Evolutionary conservation across 2,888 invertebrate genomes (phyloP), one percentile per base, ranked within the genome.

Genomic region (Leucoma salicis): DNA sequence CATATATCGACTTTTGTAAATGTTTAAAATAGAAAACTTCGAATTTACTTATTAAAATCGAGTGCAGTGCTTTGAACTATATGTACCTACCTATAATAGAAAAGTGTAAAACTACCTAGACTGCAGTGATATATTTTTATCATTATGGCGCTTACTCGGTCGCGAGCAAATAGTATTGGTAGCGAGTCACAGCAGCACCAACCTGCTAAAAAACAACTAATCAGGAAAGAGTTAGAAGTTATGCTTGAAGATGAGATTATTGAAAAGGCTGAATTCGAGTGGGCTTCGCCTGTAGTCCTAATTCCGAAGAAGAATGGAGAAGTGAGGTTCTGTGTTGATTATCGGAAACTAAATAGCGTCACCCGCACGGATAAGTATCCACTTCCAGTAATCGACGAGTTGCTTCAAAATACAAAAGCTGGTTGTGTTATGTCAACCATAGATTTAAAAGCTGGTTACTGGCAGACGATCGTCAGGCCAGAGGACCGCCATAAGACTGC

Each of bases 121-220:
- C n/a, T n/a, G n/a, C n/a, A n/a, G n/a, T n/a, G n/a, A n/a, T n/a
- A n/a, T n/a, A n/a, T n/a, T n/a, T n/a, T n/a, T n/a, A n/a, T n/a
- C n/a, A n/a, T n/a, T n/a, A n/a, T n/a, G n/a, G n/a, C n/a, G n/a
- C n/a, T n/a, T n/a, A n/a, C n/a, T n/a, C n/a, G n/a, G n/a, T n/a
- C n/a, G n/a, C n/a, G n/a, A n/a, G n/a, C n/a, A n/a, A n/a, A n/a
- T n/a, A n/a, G n/a, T 12, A 62, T 76, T 13, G 61, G 73, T 0
- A 51, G 61, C 2, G 70, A 71, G 0, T 73, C 73, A 0, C 75
- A 74, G 44, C 41, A 71, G 15, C 31, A 76, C 45, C 65, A 70
- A 1, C 64, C 61, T 10, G 31, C 40, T 0, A 68, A 64, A 37
- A 64, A 48, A 31, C 46, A 39, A 24, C 18, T 50, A 3, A 39